Conservation (phyloP, 2,113 vertebrate species). For the Vidua macroura region DNA sequence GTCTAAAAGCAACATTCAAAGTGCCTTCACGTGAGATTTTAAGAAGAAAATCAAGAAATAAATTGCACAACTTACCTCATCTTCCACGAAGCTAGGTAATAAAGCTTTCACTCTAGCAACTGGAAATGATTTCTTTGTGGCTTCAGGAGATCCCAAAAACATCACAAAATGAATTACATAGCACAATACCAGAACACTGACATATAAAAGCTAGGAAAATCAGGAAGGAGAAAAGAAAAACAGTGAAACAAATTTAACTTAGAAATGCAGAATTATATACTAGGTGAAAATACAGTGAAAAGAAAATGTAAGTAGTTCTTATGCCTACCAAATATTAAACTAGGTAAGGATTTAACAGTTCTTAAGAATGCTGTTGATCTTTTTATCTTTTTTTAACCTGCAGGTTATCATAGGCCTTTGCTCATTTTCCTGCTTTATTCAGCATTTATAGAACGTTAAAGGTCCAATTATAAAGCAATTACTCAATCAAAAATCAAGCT, state of each 20-base stretch:
- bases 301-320: neutral
- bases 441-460: neutral
- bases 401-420: neutral
- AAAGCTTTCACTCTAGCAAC: slow-evolving; percentile 77
- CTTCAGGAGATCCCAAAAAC: slow-evolving; percentile 84
- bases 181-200: slow-evolving; percentile 81
- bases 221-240: slow-evolving; percentile 1
- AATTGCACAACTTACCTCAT: slow-evolving; percentile 73
- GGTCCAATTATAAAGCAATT: neutral
- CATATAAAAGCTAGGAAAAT: slow-evolving; percentile 81
- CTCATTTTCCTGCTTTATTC: neutral
- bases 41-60: neutral
- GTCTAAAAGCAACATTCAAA: neutral
- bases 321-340: neutral
- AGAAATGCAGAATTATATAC: neutral
- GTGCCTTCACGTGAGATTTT: neutral
- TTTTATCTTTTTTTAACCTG: neutral
- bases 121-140: slow-evolving; percentile 82
- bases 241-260: neutral
- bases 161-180: slow-evolving; percentile 83
- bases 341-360: neutral
- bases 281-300: neutral
- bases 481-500: neutral
- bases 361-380: neutral
- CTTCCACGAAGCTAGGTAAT: slow-evolving; percentile 73